Evolutionary conservation across 2,888 invertebrate species (phyloP).

Genomic region (Phlogophora meticulosa): DNA sequence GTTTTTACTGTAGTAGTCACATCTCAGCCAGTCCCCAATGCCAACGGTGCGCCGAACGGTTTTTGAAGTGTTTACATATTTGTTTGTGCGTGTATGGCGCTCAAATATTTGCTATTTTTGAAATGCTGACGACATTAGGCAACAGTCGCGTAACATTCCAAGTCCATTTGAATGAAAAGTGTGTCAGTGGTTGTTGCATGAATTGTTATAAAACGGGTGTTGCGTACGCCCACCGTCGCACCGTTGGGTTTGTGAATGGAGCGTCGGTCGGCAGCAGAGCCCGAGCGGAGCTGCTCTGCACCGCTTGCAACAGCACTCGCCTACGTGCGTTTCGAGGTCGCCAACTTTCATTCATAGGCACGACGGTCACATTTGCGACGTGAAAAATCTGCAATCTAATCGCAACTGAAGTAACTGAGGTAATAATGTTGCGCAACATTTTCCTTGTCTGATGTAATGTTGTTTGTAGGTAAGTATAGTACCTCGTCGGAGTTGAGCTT

Average conservation of each 20-base stretch:
- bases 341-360: conserved; percentile 89
- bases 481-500: conserved; percentile 28
- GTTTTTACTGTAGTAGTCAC: conserved; percentile 18
- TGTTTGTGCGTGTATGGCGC: conserved; percentile 45
- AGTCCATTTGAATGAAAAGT: conserved; percentile 68
- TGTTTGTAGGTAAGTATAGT: conserved; percentile 16
- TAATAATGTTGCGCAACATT: conserved; percentile 54
- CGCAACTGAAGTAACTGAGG: conserved; percentile 57
- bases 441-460: conserved; percentile 49
- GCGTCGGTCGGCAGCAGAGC: conserved; percentile 61
- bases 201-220: conserved; percentile 76
- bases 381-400: conserved; percentile 70
- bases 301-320: conserved; percentile 85
- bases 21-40: conserved; percentile 41
- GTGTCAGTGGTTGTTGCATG: conserved; percentile 71
- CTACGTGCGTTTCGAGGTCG: conserved; percentile 87
- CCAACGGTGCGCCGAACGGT: conserved; percentile 33
- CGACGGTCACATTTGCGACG: conserved; percentile 68
- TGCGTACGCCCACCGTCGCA: conserved; percentile 78
- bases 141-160: conserved; percentile 66
- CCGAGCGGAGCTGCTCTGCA: conserved; percentile 57
- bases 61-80: conserved; percentile 47
- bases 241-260: conserved; percentile 83
- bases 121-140: conserved; percentile 56
- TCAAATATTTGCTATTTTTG: conserved; percentile 65